Evolutionary conservation across 2,888 invertebrate species (phyloP).

Genomic region (Lampropteryx suffumata): DNA sequence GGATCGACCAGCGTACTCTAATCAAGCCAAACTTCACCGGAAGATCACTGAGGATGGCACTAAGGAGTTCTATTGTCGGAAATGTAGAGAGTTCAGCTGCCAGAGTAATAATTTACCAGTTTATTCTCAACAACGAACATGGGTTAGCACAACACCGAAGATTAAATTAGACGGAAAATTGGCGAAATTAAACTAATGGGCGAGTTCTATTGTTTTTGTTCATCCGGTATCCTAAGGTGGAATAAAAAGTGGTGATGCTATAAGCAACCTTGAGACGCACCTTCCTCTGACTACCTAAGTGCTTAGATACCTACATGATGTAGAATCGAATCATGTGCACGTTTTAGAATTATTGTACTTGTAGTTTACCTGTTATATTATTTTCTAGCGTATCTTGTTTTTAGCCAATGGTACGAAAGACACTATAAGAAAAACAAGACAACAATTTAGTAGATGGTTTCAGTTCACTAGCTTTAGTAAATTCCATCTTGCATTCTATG

Average conservation of each 20-base stretch:
- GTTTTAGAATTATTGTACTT: slow-evolving; percentile 21
- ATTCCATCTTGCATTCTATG: no score
- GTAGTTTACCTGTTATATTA: neutral
- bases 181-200: slow-evolving; percentile 75
- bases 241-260: slow-evolving; percentile 57
- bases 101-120: slow-evolving; percentile 35
- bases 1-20: slow-evolving; percentile 47
- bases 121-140: slow-evolving; percentile 45
- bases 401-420: no score
- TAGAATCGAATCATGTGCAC: slow-evolving; percentile 42
- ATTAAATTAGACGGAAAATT: slow-evolving; percentile 75
- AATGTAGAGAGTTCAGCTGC: slow-evolving; percentile 61
- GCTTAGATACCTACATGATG: no score
- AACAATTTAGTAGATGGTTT: no score
- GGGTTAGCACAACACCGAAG: slow-evolving; percentile 66
- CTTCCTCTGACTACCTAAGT: slow-evolving; percentile 11
- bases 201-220: slow-evolving; percentile 61
- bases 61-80: slow-evolving; percentile 71
- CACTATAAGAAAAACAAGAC: no score
- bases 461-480: no score
- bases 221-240: slow-evolving; percentile 52
- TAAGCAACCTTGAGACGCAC: slow-evolving; percentile 53
- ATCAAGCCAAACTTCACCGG: slow-evolving; percentile 53
- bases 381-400: no score
- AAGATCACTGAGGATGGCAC: slow-evolving; percentile 61